A percentile compares a stretch with the other conserved stretches of the same genome.
These are phyloP conservation scores for Eospalax fontanierii DNA, from an alignment of 2,797 vertebrate genomes.

Conservation along the genomic window DNA sequence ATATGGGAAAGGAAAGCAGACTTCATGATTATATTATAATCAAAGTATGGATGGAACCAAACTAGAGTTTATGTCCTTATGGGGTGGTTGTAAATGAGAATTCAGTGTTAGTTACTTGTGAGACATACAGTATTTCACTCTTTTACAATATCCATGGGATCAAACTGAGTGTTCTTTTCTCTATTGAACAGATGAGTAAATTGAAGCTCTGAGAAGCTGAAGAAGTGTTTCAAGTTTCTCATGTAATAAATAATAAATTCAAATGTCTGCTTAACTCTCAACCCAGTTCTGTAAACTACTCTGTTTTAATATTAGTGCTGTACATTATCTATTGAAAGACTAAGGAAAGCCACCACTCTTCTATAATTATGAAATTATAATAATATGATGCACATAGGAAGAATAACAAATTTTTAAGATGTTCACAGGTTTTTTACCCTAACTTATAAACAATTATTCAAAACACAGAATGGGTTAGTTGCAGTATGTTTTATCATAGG, in stretches of 20 bases:
- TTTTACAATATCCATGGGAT: background rate
- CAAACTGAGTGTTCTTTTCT: background rate
- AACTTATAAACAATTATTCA: background rate
- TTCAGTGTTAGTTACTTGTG: background rate
- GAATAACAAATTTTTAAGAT: conserved; percentile 7
- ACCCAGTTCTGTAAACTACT: background rate
- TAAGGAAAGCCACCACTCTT: background rate
- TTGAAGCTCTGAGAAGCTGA: background rate
- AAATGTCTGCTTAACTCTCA: conserved; percentile 1
- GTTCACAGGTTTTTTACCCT: background rate
- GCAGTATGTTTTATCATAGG: background rate
- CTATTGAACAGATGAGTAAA: background rate
- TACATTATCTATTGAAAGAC: background rate
- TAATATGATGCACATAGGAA: background rate
- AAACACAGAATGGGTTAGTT: background rate
- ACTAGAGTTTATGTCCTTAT: background rate
- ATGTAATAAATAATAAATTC: conserved; percentile 26
- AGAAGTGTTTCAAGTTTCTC: background rate
- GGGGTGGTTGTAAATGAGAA: background rate
- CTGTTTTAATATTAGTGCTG: background rate
- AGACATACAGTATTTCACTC: background rate
- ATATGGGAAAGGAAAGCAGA: background rate
- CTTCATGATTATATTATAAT: background rate
- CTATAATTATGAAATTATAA: conserved; percentile 34
- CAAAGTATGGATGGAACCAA: background rate